Base-by-base conservation (phyloP, 2,888 invertebrate species). In the Malachius bipustulatus region DNA sequence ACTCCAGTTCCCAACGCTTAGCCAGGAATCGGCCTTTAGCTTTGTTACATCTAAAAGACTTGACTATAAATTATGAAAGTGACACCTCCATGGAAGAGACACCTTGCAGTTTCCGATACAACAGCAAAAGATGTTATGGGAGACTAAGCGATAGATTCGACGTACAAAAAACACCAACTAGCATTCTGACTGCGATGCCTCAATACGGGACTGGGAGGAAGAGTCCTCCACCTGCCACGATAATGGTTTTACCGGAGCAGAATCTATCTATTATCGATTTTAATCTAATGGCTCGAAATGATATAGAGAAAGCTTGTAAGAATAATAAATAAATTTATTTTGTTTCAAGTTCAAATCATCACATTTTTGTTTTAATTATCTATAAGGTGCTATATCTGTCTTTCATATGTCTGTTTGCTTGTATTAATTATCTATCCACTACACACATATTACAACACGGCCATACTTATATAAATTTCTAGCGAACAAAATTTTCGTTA, bases 211-310 rank as follows among this genome's bases (percentile, higher is more conserved):
- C 33, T 30, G 43, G 37, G 26, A 44, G 32, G 32, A 30, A 32
- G 13, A 43, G 50, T 26, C 54, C 56, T 4, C 49, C 50, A 13
- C 50, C 56, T 10, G 46, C 49, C 9, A 56, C 56, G 26, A 55
- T 64, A 12, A 63, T 64, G 36, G 60, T 66, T 26, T 61, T 69
- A 14, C 67, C 70, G 4, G 68, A 73, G 51, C 77, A 78, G n/a
- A 70, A 72, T 51, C 65, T 81, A 41, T 73, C 77, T 14, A 78
- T 80, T 47, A 78, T 81, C 43, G 79, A 80, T 64, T 74, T 80
- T 54, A 80, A 79, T 65, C 67, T 74, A 57, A 67, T 79, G n/a
- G n/a, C 24, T 8, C 6, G 24, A 19, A 19, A 19, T 19, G 24
- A 6, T 19, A 19, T 19, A 8, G 24, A 19, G n/a, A 19, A 19